phyloP scores from a whole-genome alignment of 1,140 invertebrate genomes.

The Drosophila erecta region DNA sequence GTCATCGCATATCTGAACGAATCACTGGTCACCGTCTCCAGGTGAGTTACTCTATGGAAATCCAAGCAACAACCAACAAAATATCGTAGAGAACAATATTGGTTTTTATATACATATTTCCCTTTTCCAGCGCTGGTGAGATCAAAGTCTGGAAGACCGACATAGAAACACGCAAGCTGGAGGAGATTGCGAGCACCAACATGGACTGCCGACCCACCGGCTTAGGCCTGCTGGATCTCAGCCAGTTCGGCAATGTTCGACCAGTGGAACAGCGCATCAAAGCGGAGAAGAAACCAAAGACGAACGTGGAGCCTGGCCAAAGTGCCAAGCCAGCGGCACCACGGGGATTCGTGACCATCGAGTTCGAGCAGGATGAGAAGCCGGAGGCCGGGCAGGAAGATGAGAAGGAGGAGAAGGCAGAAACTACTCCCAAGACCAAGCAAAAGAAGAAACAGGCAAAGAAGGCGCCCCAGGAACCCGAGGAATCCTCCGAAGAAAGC shows the following conservation, averaged over 20 bases:
- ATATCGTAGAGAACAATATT: too few relatives aligned
- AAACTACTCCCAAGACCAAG: background rate
- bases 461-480: constrained; percentile 5
- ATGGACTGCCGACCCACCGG: constrained; percentile 88
- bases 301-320: background rate
- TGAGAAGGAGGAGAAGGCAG: background rate
- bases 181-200: constrained; percentile 85
- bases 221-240: constrained; percentile 84
- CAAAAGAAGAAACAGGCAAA: constrained; percentile 10
- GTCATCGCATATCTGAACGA: constrained; percentile 86
- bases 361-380: constrained; percentile 37
- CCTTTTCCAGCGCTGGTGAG: constrained; percentile 88
- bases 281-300: background rate
- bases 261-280: constrained; percentile 3
- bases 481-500: constrained; percentile 17
- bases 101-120: background rate
- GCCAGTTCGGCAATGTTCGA: constrained; percentile 41
- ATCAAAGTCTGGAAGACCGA: constrained; percentile 90
- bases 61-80: too few relatives aligned
- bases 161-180: constrained; percentile 85
- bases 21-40: constrained; percentile 73
- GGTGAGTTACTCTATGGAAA: constrained; percentile 22
- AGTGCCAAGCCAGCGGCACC: background rate
- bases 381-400: constrained; percentile 1
- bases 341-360: constrained; percentile 25